These are phyloP conservation scores for Thaumatotibia leucotreta DNA, from an alignment of 1,140 invertebrate species.

Conservation along the genomic window DNA sequence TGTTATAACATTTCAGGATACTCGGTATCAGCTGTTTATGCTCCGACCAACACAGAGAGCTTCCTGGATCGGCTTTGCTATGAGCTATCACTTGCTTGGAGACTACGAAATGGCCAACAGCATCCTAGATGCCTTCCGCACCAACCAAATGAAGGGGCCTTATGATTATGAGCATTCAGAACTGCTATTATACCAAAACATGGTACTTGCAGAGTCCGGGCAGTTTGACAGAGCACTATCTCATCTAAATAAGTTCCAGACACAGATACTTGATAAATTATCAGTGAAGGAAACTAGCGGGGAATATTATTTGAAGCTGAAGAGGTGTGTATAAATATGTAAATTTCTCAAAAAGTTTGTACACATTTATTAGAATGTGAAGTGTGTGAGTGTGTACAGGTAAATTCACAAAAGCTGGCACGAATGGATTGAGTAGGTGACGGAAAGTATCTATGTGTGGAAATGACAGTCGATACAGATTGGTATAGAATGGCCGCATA, in stretches of 20 bases:
- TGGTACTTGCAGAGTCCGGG: constrained; percentile 96
- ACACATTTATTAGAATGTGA: too few relatives aligned
- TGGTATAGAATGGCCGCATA: too few relatives aligned
- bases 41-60: constrained; percentile 96
- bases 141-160: constrained; percentile 72
- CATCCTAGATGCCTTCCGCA: constrained; percentile 95
- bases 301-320: constrained; percentile 78
- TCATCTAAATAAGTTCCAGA: constrained; percentile 91
- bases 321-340: constrained; percentile 62
- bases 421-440: too few relatives aligned
- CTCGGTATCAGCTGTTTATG: constrained; percentile 96
- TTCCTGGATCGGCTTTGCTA: constrained; percentile 99
- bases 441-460: too few relatives aligned
- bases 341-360: too few relatives aligned
- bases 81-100: constrained; percentile 97
- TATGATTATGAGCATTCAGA: constrained; percentile 99
- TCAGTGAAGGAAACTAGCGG: constrained; percentile 92
- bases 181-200: constrained; percentile 96
- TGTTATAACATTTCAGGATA: constrained; percentile 83
- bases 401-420: too few relatives aligned
- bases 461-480: too few relatives aligned
- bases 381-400: too few relatives aligned
- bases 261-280: constrained; percentile 96
- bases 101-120: constrained; percentile 98
- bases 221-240: constrained; percentile 90